Percentiles rank a stretch among this genome's conserved stretches.
Conservation (phyloP, 35 echinoderm and acorn worm species). For the Anneissia japonica region DNA sequence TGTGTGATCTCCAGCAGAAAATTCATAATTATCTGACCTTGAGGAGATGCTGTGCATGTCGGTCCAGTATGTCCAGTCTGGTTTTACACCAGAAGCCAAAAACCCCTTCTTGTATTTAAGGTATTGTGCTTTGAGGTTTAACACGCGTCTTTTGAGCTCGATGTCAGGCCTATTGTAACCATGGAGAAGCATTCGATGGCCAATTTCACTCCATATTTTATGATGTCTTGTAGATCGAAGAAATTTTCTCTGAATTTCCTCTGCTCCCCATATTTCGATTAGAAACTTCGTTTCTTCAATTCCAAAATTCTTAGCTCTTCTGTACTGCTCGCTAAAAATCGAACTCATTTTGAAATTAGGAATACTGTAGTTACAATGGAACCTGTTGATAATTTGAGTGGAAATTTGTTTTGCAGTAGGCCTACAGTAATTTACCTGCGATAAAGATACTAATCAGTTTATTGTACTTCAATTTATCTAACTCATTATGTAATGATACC, state of each 20-base stretch:
- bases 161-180: neutral
- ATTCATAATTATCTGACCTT: neutral
- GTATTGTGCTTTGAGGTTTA: neutral
- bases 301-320: neutral
- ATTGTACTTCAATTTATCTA: neutral
- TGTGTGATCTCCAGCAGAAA: too few relatives aligned
- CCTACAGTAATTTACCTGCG: neutral
- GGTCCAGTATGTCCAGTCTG: neutral
- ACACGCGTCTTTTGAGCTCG: neutral
- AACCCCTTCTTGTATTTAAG: neutral
- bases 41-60: neutral
- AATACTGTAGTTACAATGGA: neutral
- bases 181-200: neutral
- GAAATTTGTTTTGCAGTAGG: too few relatives aligned
- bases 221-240: neutral
- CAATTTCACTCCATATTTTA: neutral
- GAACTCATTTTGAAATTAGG: neutral
- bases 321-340: neutral
- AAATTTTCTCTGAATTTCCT: neutral
- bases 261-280: neutral
- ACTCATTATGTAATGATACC: neutral
- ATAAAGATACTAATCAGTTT: neutral
- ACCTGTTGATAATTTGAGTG: too few relatives aligned
- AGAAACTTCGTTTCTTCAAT: neutral
- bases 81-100: neutral